phyloP scores from a whole-genome alignment of 1,140 invertebrate genomes.

The Pissodes strobi region DNA sequence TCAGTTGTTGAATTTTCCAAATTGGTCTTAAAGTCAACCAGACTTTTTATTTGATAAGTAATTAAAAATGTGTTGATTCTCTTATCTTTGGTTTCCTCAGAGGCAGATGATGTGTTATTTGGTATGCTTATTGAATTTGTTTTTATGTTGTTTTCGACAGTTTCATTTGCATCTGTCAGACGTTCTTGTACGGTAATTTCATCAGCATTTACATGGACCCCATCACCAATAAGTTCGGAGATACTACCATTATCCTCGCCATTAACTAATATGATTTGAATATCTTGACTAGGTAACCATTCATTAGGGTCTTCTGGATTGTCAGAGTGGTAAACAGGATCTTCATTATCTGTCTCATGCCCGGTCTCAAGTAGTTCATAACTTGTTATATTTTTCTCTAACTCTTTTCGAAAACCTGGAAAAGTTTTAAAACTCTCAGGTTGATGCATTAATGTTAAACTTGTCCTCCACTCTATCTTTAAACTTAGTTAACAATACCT shows the following conservation, averaged over 20 bases:
- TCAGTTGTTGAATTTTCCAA: too few relatives aligned
- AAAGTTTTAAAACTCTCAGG: constrained; percentile 1
- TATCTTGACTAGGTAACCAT: constrained; percentile 6
- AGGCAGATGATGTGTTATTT: not conserved
- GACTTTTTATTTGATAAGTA: too few relatives aligned
- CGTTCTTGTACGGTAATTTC: not conserved
- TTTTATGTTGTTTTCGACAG: not conserved
- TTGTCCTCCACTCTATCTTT: constrained; percentile 1
- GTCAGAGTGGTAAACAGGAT: constrained; percentile 2
- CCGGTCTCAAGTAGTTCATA: not conserved
- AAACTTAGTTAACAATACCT: not conserved
- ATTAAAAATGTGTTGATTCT: too few relatives aligned
- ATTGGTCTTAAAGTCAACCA: too few relatives aligned
- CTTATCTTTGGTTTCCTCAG: constrained; percentile 5
- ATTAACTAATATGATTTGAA: not conserved
- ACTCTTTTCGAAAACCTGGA: not conserved
- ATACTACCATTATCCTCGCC: not conserved
- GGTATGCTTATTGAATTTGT: constrained; percentile 1
- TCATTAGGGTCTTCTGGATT: not conserved
- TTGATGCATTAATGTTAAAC: not conserved
- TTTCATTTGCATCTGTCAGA: not conserved
- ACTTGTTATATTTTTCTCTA: not conserved
- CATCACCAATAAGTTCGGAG: not conserved
- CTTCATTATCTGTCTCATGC: constrained; percentile 4
- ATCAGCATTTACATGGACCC: not conserved